Base-by-base conservation (phyloP, 2,797 vertebrate species). In the Muraenolepis orangiensis region DNA sequence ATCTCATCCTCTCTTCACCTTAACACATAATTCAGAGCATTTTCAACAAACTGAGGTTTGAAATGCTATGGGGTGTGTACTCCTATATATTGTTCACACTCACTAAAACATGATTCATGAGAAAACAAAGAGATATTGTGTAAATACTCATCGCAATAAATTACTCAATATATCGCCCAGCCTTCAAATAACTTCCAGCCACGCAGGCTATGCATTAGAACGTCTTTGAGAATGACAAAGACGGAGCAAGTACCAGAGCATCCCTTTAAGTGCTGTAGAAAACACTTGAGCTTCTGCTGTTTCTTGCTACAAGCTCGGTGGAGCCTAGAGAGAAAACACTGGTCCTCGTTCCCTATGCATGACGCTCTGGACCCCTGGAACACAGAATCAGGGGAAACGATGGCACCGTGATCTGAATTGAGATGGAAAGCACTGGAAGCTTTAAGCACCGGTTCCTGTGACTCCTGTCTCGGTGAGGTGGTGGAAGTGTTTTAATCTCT, bases 301-400 rank as follows among this genome's bases (percentile, higher is more conserved):
- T 66, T 76, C n/a, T n/a, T 84, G 84, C 84, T 82, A 69, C 76
- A 57, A 72, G 79, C 82, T 75, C 86, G 76, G 61, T 69, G n/a
- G 61, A 84, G 32, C 73, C 57, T 40, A 77, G 67, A 77, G 64
- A 78, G 78, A 76, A 71, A 66, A 79, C 73, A 77, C 78, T 75
- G 71, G 36, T 70, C 46, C 32, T 61, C 16, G 67, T 8, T 67
- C 31, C 70, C 71, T 71, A 51, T 87, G 89, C 89, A 89, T 87
- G 87, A 82, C 38, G n/a, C 74, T 61, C 0, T 61, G 3, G 36
- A 42, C 40, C 16, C 23, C 74, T n/a, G 7, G 57, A 70, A n/a
- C 4, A 64, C 70, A 30, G 76, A 71, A 51, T 61, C 31, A 80
- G 67, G 40, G 73, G 77, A 79, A n/a, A n/a, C n/a, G n/a, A 69